Base-by-base conservation (phyloP, 2,113 vertebrate species). In the Bagarius yarrelli region DNA sequence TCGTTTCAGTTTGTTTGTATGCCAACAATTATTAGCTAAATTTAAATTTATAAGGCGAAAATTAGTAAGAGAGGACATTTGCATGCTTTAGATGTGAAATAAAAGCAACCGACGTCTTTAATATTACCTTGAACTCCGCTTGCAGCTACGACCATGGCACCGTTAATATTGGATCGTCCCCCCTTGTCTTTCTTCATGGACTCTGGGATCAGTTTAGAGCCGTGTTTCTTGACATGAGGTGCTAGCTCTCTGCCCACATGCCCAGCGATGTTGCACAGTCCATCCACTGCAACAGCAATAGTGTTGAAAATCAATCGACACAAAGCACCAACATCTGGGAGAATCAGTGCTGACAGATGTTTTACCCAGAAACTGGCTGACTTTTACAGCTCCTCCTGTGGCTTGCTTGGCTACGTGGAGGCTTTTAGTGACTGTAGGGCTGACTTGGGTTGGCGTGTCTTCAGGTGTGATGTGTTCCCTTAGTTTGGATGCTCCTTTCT, bases 331-430 rank as follows among this genome's bases (percentile, higher is more conserved):
- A 83, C 32, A 16, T 34, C 36, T 57, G 4, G 21, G 14, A 23
- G 0, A 61, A 67, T 8, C 4, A 12, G 47, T 53, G 30, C 8
- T 25, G 67, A 52, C 0, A 1, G 25, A 32, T 0, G 1, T 8
- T 78, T 94, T 92, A 98, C 97, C 98, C 81, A 99, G 90, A 88
- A 97, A 96, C 40, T 99, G 97, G 91, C 98, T 99, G 94, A 98
- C 97, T 95, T 95, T 97, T 3, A 97, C 97, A 8, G 97, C 98
- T 66, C 97, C 96, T 59, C 96, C 96, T 0, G 97, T 98, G 19
- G 97, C 98, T 82, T 98, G 96, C 90, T 98, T 98, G 83, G 97
- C 97, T 52, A 98, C 95, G 0, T 96, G 93, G 72, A 99, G 95
- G 47, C 97, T 94, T 85, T 89, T 97, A 82, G 94, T 91, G 81